Conservation (phyloP, 2,797 vertebrate species). For the Alfaro cultratus region DNA sequence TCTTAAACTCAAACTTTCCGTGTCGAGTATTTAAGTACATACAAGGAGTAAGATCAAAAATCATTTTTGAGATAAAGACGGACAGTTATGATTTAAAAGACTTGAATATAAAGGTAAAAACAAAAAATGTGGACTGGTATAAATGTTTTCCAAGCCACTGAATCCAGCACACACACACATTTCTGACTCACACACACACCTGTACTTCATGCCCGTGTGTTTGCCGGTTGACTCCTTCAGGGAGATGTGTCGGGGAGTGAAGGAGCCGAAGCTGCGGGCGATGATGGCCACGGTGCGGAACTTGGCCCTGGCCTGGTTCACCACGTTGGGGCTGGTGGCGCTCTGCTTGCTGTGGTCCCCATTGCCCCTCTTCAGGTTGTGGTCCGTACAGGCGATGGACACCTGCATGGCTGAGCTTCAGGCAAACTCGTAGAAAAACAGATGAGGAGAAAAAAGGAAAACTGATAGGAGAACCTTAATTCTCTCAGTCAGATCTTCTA, state of each 20-base stretch:
- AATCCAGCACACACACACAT: conserved; percentile 9
- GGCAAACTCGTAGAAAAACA: conserved; percentile 4
- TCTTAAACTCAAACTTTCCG: background rate
- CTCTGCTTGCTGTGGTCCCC: conserved; percentile 96
- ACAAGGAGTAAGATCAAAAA: background rate
- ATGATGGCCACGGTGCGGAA: conserved; percentile 98
- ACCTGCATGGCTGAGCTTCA: conserved; percentile 90
- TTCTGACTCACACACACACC: conserved; percentile 80
- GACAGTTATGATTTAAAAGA: background rate
- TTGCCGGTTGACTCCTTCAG: conserved; percentile 98
- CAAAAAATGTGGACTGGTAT: background rate
- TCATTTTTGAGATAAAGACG: background rate
- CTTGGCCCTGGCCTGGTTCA: conserved; percentile 94
- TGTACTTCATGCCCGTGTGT: conserved; percentile 99
- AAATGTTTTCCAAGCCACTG: background rate
- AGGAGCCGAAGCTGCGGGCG: conserved; percentile 94
- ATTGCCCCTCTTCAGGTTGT: conserved; percentile 95
- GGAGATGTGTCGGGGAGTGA: conserved; percentile 96
- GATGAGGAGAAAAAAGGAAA: conserved; percentile 19
- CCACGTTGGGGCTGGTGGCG: conserved; percentile 90
- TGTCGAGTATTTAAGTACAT: background rate
- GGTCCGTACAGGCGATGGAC: conserved; percentile 98
- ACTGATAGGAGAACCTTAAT: conserved; percentile 5
- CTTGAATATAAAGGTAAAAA: background rate
- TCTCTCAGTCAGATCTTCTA: background rate